phyloP scores from a whole-genome alignment of 2,888 invertebrate species.

The Parasteatoda lunata region DNA sequence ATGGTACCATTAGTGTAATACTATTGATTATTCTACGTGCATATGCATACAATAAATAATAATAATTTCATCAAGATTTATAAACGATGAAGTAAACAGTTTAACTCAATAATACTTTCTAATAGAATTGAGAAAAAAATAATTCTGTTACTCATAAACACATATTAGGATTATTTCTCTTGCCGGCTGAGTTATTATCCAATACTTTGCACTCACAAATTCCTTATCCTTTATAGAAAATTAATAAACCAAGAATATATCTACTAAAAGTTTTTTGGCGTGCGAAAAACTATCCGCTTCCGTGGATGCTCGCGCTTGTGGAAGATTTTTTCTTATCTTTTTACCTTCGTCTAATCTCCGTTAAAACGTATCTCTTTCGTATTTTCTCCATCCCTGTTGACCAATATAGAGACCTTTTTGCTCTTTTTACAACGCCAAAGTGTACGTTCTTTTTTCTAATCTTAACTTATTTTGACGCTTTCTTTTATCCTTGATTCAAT shows the following conservation, averaged over 20 bases:
- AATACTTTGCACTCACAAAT: not conserved
- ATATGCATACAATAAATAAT: too few relatives aligned
- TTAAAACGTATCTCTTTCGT: conserved; percentile 52
- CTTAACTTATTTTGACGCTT: conserved; percentile 64
- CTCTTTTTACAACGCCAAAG: conserved; percentile 55
- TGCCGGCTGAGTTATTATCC: not conserved
- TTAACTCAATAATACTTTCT: too few relatives aligned
- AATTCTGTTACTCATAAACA: too few relatives aligned
- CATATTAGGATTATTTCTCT: not conserved
- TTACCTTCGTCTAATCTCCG: conserved; percentile 48
- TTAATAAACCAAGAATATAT: conserved; percentile 65
- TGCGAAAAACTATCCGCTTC: conserved; percentile 57
- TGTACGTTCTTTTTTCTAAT: conserved; percentile 51
- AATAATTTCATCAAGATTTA: too few relatives aligned
- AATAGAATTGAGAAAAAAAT: too few relatives aligned
- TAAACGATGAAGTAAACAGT: too few relatives aligned
- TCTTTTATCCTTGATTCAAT: conserved; percentile 67
- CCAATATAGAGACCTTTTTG: conserved; percentile 61
- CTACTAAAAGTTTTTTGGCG: conserved; percentile 38
- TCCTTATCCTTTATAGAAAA: conserved; percentile 38
- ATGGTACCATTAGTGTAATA: too few relatives aligned
- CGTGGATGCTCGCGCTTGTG: conserved; percentile 22
- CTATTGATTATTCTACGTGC: too few relatives aligned
- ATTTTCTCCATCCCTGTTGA: conserved; percentile 56
- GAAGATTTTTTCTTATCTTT: conserved; percentile 26